phyloP scores from a whole-genome alignment of 2,888 invertebrate species.

The Noctua fimbriata region DNA sequence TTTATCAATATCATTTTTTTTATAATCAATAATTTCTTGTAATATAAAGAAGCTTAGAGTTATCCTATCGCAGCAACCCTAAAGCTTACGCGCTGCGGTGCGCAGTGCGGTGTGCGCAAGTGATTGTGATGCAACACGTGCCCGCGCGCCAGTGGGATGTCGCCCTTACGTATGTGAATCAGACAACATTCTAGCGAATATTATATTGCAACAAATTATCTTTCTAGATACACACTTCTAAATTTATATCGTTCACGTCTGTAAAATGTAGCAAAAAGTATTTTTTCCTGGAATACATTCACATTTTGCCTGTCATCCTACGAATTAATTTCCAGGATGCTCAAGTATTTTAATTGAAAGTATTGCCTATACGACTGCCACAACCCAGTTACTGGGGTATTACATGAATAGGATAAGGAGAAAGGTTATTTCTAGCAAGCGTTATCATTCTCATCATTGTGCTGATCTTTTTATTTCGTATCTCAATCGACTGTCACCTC shows the following conservation, averaged over 20 bases:
- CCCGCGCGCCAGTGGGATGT: constrained; percentile 35
- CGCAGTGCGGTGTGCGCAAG: constrained; percentile 39
- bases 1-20: background rate
- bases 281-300: background rate
- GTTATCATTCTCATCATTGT: background rate
- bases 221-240: background rate
- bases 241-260: background rate
- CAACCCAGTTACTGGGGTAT: background rate
- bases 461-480: background rate
- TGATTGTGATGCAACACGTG: constrained; percentile 66
- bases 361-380: background rate
- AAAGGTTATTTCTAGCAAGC: background rate
- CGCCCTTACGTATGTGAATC: constrained; percentile 43
- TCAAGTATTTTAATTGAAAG: background rate
- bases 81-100: constrained; percentile 8
- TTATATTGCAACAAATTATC: background rate
- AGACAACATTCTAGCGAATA: constrained; percentile 12
- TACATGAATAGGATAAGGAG: background rate
- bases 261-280: background rate
- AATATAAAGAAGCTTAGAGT: background rate
- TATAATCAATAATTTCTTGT: background rate
- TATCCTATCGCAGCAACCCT: constrained; percentile 37
- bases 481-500: background rate
- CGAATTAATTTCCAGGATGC: background rate
- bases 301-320: background rate